These are phyloP conservation scores for Astropecten irregularis DNA, from an alignment of 53 echinoderm and acorn worm genomes.

Conservation along the genomic window DNA sequence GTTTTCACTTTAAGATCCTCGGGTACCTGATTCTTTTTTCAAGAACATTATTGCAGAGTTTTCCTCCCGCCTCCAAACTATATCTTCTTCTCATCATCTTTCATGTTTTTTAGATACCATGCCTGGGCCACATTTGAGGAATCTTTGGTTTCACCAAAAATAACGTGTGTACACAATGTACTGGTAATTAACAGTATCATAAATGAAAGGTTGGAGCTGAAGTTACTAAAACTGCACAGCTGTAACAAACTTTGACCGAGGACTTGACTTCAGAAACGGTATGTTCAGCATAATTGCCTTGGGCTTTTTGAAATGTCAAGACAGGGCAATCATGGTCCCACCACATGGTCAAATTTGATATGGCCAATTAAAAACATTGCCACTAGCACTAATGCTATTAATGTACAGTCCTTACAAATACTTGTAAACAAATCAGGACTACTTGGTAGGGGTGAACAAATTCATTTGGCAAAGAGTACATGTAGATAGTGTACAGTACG, in stretches of 20 bases:
- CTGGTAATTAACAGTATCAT: neutral
- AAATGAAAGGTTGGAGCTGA: neutral
- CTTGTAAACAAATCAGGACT: neutral
- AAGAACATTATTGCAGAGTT: too few relatives aligned
- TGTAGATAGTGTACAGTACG: neutral
- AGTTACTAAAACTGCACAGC: neutral
- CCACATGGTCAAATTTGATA: slow-evolving; percentile 5
- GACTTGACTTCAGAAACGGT: neutral
- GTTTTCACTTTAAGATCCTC: too few relatives aligned
- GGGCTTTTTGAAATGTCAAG: slow-evolving; percentile 3
- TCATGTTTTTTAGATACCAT: too few relatives aligned
- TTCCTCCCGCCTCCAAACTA: too few relatives aligned
- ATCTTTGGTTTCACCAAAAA: neutral
- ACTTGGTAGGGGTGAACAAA: neutral
- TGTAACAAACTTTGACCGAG: neutral
- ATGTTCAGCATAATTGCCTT: neutral
- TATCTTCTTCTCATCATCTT: too few relatives aligned
- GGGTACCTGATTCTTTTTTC: too few relatives aligned
- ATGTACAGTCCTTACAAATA: neutral
- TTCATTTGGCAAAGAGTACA: neutral
- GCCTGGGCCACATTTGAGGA: neutral
- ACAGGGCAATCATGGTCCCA: neutral
- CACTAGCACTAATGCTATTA: neutral
- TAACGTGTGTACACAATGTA: neutral
- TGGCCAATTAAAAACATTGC: neutral